Evolutionary conservation across 1,140 invertebrate genomes (phyloP), one percentile per base, ranked within the genome.

Genomic region (Venturia canescens): DNA sequence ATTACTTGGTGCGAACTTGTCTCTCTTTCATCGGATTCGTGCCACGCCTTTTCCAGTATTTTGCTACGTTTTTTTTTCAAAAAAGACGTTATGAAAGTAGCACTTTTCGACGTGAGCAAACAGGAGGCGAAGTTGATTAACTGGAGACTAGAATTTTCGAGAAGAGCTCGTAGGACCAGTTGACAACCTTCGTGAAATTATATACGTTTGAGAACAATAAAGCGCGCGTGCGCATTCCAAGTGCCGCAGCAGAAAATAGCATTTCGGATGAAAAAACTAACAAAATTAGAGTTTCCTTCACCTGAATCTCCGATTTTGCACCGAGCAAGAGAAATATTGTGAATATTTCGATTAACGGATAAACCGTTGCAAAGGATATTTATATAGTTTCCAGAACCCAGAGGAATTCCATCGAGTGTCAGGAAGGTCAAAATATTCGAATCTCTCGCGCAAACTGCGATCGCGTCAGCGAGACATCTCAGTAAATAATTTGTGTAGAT

Each of bases 401-500:
- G 15, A 4, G 86, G 86, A 27, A 87, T 85, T 3, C 86, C 86
- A 53, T 87, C 84, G 6, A 87, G 57, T 18, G 23, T 60, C 16
- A 87, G 79, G 6, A 66, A 82, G n/a, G 75, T 86, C 18, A 87
- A 57, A 53, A 80, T 69, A 15, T 60, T 18, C 0, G 84, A 85
- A 3, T 81, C 77, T 67, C 72, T 82, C 50, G 75, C 1, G 48
- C 57, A 87, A 31, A 79, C 69, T 7, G 83, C 84, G 5, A 87
- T n/a, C 5, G 86, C 76, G n/a, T 86, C 82, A 15, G 85, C 76
- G 23, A 87, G 80, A 18, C 81, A 86, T 9, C 83, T 86, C 60
- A 87, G 66, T 21, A 87, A 69, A 78, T 80, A 84, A 79, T 85
- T 85, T 18, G 86, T 86, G 34, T 83, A 87, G 0, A 87, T 34